Evolutionary conservation across 37 sponge, comb jelly and placozoan genomes (phyloP), one percentile per base, ranked within the genome.

Genomic region (Agelas oroides): DNA sequence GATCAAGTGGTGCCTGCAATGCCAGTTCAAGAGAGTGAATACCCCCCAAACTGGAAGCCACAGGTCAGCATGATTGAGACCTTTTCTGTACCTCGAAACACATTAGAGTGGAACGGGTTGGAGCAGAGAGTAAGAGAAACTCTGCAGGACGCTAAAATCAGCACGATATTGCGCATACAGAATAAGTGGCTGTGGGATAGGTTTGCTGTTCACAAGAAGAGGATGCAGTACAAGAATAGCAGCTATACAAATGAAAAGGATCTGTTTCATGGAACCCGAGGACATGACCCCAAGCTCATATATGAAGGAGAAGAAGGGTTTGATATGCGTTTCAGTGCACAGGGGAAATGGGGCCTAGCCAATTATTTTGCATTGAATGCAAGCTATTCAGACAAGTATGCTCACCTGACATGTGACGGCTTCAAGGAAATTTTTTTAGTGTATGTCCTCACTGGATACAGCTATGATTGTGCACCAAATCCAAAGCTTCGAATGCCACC

Each of bases 301-400:
- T 94, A 94, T 71, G 85, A 84, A 34, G 81, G 81, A 23, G 95
- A 91, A 35, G 79, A 91, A 37, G 91, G 91, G 2, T 94, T 94
- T 92, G 96, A 95, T 72, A 89, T 91, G 90, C 77, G 96, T 5
- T 91, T 65, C 71, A 67, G 89, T 46, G 31, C 57, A 21, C 28
- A 20, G 34, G 96, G 96, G 13, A 89, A 89, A 90, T 95, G 96
- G 96, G 96, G 96, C 24, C 39, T 63, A 53, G 96, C 86, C 28
- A 92, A 88, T 61, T 95, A 95, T 75, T 95, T 95, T 83, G 96
- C 96, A 1, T 87, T 87, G n/a, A 89, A 95, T 57, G 96, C 96
- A 37, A 92, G 87, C 64, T 95, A 95, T 35, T 95, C 96, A 46
- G 25, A 89, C 52, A 21, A 14, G 24, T 95, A 95, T 78, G 84